Evolutionary conservation across 2,113 vertebrate genomes (phyloP).

Genomic region (Struthidea cinerea): DNA sequence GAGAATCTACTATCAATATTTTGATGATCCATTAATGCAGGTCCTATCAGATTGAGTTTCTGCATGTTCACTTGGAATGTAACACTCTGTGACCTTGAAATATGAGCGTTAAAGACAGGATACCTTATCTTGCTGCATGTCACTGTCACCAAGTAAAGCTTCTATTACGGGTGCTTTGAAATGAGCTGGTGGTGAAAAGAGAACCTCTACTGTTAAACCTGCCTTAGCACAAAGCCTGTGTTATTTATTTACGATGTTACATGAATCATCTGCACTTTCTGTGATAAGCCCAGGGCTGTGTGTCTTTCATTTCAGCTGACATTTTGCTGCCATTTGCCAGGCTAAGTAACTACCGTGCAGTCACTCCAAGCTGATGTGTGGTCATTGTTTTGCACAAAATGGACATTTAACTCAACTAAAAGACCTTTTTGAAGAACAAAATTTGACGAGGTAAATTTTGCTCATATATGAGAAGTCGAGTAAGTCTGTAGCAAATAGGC

Average conservation of each 20-base stretch:
- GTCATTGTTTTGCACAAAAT: slow-evolving; percentile 74
- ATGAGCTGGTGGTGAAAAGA: slow-evolving; percentile 48
- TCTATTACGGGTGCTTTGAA: slow-evolving; percentile 59
- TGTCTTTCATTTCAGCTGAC: slow-evolving; percentile 77
- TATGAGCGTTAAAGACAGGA: slow-evolving; percentile 54
- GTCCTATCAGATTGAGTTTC: slow-evolving; percentile 2
- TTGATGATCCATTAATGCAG: slow-evolving; percentile 18
- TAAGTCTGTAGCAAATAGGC: slow-evolving; percentile 42
- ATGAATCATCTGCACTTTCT: slow-evolving; percentile 75
- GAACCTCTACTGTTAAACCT: slow-evolving; percentile 58
- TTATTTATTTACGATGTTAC: slow-evolving; percentile 77
- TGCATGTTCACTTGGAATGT: slow-evolving; percentile 24
- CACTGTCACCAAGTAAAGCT: slow-evolving; percentile 61
- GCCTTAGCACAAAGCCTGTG: slow-evolving; percentile 43
- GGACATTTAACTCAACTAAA: slow-evolving; percentile 69
- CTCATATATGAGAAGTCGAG: slow-evolving; percentile 56
- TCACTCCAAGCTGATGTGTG: slow-evolving; percentile 70
- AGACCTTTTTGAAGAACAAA: slow-evolving; percentile 66
- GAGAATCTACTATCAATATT: slow-evolving; percentile 18
- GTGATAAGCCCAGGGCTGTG: slow-evolving; percentile 75
- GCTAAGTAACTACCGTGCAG: slow-evolving; percentile 70
- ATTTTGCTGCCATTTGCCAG: slow-evolving; percentile 75
- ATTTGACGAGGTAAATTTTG: slow-evolving; percentile 69
- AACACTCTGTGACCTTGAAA: slow-evolving; percentile 70
- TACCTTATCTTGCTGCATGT: slow-evolving; percentile 61